phyloP scores from a whole-genome alignment of 2,113 vertebrate species.

The Platysteira castanea region DNA sequence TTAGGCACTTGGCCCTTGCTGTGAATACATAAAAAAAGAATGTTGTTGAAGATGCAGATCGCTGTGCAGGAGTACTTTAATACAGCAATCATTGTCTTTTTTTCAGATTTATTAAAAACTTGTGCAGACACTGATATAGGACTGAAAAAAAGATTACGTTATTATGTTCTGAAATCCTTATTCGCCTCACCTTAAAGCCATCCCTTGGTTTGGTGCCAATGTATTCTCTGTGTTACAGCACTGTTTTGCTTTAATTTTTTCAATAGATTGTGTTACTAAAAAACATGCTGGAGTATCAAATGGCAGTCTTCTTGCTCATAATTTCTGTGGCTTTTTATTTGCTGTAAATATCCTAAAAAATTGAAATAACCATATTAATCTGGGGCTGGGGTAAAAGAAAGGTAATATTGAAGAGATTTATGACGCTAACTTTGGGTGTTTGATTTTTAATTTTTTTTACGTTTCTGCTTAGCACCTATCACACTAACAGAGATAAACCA shows the following conservation, averaged over 20 bases:
- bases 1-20: not conserved
- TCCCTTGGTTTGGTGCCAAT: not conserved
- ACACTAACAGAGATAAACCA: not conserved
- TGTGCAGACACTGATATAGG: not conserved
- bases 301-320: not conserved
- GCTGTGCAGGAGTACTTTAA: not conserved
- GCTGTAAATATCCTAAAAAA: not conserved
- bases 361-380: not conserved
- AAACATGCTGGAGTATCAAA: not conserved
- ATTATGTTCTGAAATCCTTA: not conserved
- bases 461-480: not conserved
- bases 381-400: not conserved
- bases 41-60: not conserved
- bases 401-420: not conserved
- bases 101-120: not conserved
- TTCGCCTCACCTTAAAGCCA: not conserved
- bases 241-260: not conserved
- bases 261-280: not conserved
- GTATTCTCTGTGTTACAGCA: not conserved
- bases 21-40: not conserved
- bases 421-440: not conserved
- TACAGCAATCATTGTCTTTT: not conserved
- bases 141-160: not conserved
- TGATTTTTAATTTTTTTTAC: not conserved
- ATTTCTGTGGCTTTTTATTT: not conserved